These are phyloP conservation scores for Aporophyla nigra DNA, from an alignment of 2,888 invertebrate genomes.

Conservation along the genomic window DNA sequence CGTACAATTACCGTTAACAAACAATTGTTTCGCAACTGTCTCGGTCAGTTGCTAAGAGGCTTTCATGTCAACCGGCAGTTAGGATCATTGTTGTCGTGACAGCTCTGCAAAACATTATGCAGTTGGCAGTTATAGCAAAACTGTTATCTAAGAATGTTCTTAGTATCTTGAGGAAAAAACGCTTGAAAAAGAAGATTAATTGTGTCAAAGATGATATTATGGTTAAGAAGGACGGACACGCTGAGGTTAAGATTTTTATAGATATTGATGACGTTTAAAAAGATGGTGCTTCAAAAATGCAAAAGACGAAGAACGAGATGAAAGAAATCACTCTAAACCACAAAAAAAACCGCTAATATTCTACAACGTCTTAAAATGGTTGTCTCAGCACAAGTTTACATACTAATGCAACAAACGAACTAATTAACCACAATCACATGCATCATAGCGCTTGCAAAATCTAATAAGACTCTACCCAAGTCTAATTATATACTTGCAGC, in stretches of 20 bases:
- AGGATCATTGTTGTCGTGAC: slow-evolving; percentile 55
- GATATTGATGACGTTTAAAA: background rate
- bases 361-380: background rate
- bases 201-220: background rate
- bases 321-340: background rate
- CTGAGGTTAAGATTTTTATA: background rate
- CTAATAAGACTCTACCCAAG: background rate
- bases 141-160: slow-evolving; percentile 35
- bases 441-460: background rate
- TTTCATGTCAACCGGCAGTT: slow-evolving; percentile 55
- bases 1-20: slow-evolving; percentile 58
- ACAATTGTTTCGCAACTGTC: slow-evolving; percentile 61
- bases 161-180: slow-evolving; percentile 10
- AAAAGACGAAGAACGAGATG: background rate
- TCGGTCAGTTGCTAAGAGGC: slow-evolving; percentile 31
- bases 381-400: background rate
- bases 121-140: slow-evolving; percentile 17
- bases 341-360: background rate
- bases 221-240: background rate
- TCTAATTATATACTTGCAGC: background rate
- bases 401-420: background rate
- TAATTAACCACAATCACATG: background rate
- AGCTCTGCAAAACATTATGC: slow-evolving; percentile 33
- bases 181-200: background rate
- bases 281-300: background rate